Conservation (phyloP, 2,888 invertebrate species). For the Odontocolon sp. region DNA sequence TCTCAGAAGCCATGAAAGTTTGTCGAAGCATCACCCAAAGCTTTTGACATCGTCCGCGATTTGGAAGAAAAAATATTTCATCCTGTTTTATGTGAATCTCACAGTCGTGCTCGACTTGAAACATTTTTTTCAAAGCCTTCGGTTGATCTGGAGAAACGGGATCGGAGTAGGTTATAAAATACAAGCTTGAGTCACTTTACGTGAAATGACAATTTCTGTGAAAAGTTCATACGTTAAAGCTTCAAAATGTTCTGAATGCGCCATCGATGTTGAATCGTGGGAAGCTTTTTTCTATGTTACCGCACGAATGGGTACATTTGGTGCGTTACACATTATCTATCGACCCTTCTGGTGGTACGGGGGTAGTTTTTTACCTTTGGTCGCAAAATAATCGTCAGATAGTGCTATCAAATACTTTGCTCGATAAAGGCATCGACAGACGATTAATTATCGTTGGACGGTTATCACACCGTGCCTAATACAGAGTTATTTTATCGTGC, state of each 20-base stretch:
- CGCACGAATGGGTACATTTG: no score
- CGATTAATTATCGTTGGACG: no score
- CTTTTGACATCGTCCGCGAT: constrained; percentile 60
- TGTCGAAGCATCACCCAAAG: constrained; percentile 59
- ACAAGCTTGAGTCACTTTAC: not conserved
- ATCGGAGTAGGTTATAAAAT: not conserved
- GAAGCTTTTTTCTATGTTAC: no score
- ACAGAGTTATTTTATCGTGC: not conserved
- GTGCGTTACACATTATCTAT: not conserved
- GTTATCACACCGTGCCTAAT: no score
- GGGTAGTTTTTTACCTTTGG: no score
- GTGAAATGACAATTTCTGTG: not conserved
- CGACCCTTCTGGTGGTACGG: not conserved
- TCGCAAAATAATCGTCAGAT: no score
- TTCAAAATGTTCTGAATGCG: not conserved
- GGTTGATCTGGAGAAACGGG: not conserved
- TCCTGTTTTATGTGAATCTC: constrained; percentile 64
- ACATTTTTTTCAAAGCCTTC: constrained; percentile 41
- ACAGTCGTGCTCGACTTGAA: constrained; percentile 68
- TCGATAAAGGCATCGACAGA: no score
- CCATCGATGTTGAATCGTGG: constrained; percentile 6
- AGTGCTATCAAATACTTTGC: no score
- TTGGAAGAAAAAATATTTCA: constrained; percentile 68
- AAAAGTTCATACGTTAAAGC: not conserved
- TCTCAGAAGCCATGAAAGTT: constrained; percentile 73